Evolutionary conservation across 2,888 invertebrate genomes (phyloP).

Genomic region (Callinectes sapidus): DNA sequence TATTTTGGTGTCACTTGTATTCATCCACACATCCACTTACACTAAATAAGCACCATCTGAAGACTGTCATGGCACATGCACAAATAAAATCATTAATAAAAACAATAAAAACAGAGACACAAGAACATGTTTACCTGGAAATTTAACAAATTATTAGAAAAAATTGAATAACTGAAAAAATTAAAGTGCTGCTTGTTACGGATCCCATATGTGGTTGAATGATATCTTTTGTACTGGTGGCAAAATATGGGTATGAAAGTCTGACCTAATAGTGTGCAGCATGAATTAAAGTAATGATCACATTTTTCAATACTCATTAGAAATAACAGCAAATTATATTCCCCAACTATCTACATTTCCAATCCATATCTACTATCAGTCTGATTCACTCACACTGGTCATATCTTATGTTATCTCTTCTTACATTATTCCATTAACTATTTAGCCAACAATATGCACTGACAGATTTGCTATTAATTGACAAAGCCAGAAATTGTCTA

Average conservation of each 20-base stretch:
- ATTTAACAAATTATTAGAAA: not conserved
- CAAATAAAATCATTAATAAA: not conserved
- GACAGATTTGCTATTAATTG: not conserved
- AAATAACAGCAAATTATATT: not conserved
- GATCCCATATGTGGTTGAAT: not conserved
- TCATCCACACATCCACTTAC: not conserved
- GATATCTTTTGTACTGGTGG: not conserved
- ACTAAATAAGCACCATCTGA: not conserved
- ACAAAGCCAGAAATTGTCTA: not conserved
- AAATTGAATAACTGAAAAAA: not conserved
- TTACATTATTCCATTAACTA: not conserved
- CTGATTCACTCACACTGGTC: not conserved
- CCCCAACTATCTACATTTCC: not conserved
- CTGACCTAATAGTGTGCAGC: not conserved
- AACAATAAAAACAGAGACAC: not conserved
- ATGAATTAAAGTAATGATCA: not conserved
- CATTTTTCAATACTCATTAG: not conserved
- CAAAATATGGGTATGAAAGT: not conserved
- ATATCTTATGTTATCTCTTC: not conserved
- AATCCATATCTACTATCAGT: not conserved
- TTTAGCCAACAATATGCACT: not conserved
- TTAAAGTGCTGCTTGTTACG: not conserved
- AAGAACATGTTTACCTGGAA: not conserved
- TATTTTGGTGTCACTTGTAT: not conserved
- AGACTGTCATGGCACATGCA: not conserved